Base-by-base conservation (phyloP, 2,113 vertebrate species). In the Heterochromis multidens region DNA sequence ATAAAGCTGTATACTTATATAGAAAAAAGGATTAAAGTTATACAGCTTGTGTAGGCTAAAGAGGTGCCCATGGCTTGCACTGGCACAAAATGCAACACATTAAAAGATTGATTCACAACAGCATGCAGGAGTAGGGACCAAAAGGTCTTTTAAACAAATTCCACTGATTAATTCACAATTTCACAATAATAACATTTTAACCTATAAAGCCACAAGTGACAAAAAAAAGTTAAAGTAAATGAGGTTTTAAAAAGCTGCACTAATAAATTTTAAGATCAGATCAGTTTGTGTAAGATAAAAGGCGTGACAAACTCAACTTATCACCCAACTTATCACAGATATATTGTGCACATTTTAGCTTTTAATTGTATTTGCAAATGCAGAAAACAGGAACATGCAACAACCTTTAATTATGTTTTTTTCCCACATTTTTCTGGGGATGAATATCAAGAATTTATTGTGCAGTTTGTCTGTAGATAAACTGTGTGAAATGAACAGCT, bases 1-100 rank as follows among this genome's bases (percentile, higher is more conserved):
- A 87, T 12, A 40, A 13, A 77, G 33, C 31, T 56, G 14, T 82
- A 78, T 56, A 10, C 54, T 49, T 17, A 12, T 83, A 76, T 88
- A 77, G 89, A 83, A 80, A 21, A 31, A 90, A 57, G 81, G 90
- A 93, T 93, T 90, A 74, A 54, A 80, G 16, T 27, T 8, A 31
- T 35, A 49, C 11, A 37, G 21, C 31, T 76, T 23, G 23, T 87
- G 57, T 59, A 21, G 43, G 46, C 37, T 40, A 21, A 56, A 54
- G 49, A 81, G 84, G 5, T 25, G 27, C 76, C 83, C 85, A 37
- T n/a, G n/a, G 12, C 40, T 80, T 80, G n/a, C 25, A 84, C 19
- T 88, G 58, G 83, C 31, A 37, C 21, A 19, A 57, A 57, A 65
- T 11, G 57, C 33, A 81, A 60, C 4, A 59, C 67, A n/a, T 49